Conservation (phyloP, 2,888 invertebrate genomes). For the Lithophane ornitopus region DNA sequence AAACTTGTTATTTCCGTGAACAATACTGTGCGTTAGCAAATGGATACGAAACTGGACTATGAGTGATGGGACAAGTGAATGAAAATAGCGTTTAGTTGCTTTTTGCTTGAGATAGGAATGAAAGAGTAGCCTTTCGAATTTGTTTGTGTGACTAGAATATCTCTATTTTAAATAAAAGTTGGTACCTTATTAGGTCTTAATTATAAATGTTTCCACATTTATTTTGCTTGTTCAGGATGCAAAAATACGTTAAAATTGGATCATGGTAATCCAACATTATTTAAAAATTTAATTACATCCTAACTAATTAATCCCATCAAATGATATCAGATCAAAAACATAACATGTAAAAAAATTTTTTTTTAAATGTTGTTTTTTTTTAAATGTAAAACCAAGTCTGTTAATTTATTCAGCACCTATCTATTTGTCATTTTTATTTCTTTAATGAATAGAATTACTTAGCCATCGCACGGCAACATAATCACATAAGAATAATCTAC, state of each 20-base stretch:
- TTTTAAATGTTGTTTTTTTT: too few relatives aligned
- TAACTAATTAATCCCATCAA: too few relatives aligned
- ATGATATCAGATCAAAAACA: too few relatives aligned
- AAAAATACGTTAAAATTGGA: neutral
- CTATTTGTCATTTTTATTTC: too few relatives aligned
- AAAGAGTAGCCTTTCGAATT: neutral
- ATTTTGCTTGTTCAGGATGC: neutral
- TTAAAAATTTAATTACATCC: too few relatives aligned
- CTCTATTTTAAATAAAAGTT: neutral
- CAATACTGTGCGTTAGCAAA: slow-evolving; percentile 82
- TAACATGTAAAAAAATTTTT: too few relatives aligned
- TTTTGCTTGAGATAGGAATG: neutral
- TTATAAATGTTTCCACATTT: neutral
- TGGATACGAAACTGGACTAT: slow-evolving; percentile 79
- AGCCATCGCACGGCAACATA: too few relatives aligned
- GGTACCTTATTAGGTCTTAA: neutral
- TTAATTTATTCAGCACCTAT: too few relatives aligned
- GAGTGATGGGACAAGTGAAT: slow-evolving; percentile 47
- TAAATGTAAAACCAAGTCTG: too few relatives aligned
- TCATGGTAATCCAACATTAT: neutral
- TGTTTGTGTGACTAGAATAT: neutral
- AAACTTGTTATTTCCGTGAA: slow-evolving; percentile 82
- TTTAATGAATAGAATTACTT: too few relatives aligned
- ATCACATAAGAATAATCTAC: too few relatives aligned
- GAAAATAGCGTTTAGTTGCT: slow-evolving; percentile 14